Percentiles rank a stretch among this genome's conserved stretches.
These are phyloP conservation scores for Anguilla marmorata DNA, from an alignment of 2,797 vertebrate genomes.

Conservation along the genomic window DNA sequence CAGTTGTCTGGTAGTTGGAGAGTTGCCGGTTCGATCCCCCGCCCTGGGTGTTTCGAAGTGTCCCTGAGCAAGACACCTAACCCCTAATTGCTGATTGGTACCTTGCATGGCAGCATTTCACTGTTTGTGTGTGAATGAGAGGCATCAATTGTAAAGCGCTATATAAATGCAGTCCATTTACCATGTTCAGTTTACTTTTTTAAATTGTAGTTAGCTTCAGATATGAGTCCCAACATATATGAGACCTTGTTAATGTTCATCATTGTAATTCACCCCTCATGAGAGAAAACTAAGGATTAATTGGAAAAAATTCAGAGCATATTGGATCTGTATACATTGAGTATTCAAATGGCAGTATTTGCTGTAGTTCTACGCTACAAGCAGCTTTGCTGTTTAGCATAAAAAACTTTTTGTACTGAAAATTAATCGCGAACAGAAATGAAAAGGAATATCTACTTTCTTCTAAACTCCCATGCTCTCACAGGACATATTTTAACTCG, in stretches of 20 bases:
- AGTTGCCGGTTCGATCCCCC: too few species aligned
- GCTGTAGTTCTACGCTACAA: not conserved
- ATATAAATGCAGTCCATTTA: not conserved
- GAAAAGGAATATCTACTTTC: not conserved
- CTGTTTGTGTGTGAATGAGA: too few species aligned
- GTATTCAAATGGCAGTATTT: not conserved
- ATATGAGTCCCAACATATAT: not conserved
- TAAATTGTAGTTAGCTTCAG: not conserved
- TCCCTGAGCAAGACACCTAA: too few species aligned
- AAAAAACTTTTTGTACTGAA: not conserved
- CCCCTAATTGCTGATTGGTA: too few species aligned
- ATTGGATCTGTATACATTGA: not conserved
- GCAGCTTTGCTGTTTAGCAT: not conserved
- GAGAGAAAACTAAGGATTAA: not conserved
- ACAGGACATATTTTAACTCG: constrained; percentile 5
- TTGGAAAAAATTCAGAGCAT: not conserved
- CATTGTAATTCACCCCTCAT: not conserved
- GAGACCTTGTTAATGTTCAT: not conserved
- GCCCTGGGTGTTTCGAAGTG: too few species aligned
- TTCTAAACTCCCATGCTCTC: not conserved
- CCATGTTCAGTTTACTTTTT: not conserved
- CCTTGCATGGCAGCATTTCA: too few species aligned
- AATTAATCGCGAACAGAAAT: not conserved
- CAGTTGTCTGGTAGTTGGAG: too few species aligned
- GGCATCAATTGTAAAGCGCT: too few species aligned